phyloP scores from a whole-genome alignment of 53 echinoderm and acorn worm species.

The Actinopyga echinites region DNA sequence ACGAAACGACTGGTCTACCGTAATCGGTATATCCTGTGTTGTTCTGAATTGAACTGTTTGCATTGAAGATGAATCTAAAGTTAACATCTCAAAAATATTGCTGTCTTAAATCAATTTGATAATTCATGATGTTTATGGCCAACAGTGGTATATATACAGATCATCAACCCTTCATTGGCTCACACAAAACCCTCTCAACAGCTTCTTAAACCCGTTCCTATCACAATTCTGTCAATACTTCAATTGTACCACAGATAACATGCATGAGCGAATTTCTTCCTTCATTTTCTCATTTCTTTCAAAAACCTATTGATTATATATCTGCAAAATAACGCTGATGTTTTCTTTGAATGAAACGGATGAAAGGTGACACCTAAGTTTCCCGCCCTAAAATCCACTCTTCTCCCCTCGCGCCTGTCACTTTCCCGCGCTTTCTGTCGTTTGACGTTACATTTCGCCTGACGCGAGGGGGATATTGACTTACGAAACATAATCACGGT shows the following conservation, averaged over 20 bases:
- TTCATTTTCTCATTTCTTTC: slow-evolving; percentile 11
- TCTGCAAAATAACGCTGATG: slow-evolving; percentile 20
- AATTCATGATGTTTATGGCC: no score
- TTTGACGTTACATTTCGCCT: slow-evolving; percentile 43
- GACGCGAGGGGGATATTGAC: slow-evolving; percentile 48
- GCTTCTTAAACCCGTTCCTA: neutral
- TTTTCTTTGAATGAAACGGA: slow-evolving; percentile 31
- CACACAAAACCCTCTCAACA: no score
- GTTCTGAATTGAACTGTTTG: no score
- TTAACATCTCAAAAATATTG: no score
- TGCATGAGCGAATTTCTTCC: slow-evolving; percentile 11
- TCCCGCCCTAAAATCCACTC: slow-evolving; percentile 53
- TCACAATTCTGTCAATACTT: slow-evolving; percentile 23
- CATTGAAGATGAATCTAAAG: no score
- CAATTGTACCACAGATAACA: neutral
- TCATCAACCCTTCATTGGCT: no score
- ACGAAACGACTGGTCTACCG: no score
- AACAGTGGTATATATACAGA: no score
- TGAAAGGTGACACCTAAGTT: slow-evolving; percentile 49
- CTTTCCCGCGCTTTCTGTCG: slow-evolving; percentile 43
- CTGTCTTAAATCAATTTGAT: no score
- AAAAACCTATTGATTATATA: slow-evolving; percentile 37
- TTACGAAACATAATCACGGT: slow-evolving; percentile 37
- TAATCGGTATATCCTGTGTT: no score
- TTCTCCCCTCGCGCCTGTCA: slow-evolving; percentile 49